Evolutionary conservation across 2,797 vertebrate genomes (phyloP).

Genomic region (Botia kubotai): DNA sequence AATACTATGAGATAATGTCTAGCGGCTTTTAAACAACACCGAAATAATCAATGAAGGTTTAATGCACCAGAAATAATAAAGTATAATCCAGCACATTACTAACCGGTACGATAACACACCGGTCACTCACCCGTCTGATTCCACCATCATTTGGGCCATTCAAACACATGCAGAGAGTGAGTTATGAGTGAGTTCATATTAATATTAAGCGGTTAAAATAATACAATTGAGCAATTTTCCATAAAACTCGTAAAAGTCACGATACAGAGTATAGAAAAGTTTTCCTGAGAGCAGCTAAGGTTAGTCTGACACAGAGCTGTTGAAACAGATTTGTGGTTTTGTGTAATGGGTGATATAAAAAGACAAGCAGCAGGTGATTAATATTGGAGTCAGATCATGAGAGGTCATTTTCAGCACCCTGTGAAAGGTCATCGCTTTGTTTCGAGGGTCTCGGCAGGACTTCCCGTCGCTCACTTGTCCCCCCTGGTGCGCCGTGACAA

Average conservation of each 20-base stretch:
- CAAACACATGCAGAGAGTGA: neutral
- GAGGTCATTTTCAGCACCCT: constrained; percentile 63
- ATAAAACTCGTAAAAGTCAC: constrained; percentile 42
- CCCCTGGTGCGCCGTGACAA: constrained; percentile 36
- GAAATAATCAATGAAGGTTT: constrained; percentile 26
- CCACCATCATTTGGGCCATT: constrained; percentile 19
- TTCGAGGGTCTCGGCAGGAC: constrained; percentile 67
- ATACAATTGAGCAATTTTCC: constrained; percentile 7
- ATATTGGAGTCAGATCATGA: constrained; percentile 32
- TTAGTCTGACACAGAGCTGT: neutral
- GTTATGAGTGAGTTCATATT: constrained; percentile 33
- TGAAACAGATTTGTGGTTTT: constrained; percentile 35
- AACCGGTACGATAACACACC: too few relatives aligned
- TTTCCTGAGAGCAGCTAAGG: constrained; percentile 63
- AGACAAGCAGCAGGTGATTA: constrained; percentile 27
- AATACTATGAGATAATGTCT: constrained; percentile 48
- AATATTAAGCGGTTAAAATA: constrained; percentile 21
- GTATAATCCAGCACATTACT: constrained; percentile 54
- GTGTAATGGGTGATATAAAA: constrained; percentile 14
- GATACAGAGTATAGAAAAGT: constrained; percentile 28
- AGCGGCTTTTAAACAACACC: constrained; percentile 56
- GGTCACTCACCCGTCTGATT: too few relatives aligned
- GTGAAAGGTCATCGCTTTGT: constrained; percentile 66
- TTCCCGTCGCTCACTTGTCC: constrained; percentile 43
- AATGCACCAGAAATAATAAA: constrained; percentile 67